Evolutionary conservation across 2,888 invertebrate species (phyloP).

Genomic region (Notocelia uddmanniana): DNA sequence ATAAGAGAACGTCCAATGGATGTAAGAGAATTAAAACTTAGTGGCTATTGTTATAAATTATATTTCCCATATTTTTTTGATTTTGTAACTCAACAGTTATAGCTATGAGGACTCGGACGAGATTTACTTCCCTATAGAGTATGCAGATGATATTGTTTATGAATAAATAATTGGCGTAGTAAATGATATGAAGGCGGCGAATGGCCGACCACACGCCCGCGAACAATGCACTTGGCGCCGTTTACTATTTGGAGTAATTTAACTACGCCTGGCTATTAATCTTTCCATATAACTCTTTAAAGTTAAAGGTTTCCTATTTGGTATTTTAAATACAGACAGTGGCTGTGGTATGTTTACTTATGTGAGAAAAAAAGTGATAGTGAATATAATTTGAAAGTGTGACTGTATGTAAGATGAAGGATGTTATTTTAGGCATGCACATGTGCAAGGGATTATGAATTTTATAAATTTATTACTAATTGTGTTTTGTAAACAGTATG

Average conservation of each 20-base stretch:
- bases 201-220: slow-evolving; percentile 48
- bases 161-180: slow-evolving; percentile 15
- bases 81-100: slow-evolving; percentile 21
- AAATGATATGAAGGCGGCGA: slow-evolving; percentile 38
- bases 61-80: not conserved
- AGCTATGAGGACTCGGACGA: slow-evolving; percentile 11
- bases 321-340: slow-evolving; percentile 86
- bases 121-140: slow-evolving; percentile 18
- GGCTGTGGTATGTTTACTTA: slow-evolving; percentile 86
- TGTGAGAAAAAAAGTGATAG: slow-evolving; percentile 76
- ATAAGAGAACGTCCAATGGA: not conserved
- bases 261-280: slow-evolving; percentile 77
- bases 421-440: slow-evolving; percentile 85
- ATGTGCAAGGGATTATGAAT: slow-evolving; percentile 85
- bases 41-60: not conserved
- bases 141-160: slow-evolving; percentile 22
- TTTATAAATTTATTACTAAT: slow-evolving; percentile 78
- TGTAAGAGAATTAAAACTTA: not conserved
- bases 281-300: slow-evolving; percentile 79
- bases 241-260: slow-evolving; percentile 67
- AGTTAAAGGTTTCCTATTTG: slow-evolving; percentile 83
- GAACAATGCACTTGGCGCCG: slow-evolving; percentile 77
- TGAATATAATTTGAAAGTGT: slow-evolving; percentile 62
- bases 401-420: slow-evolving; percentile 72
- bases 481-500: slow-evolving; percentile 79